Conservation (phyloP, 92 coral and sea anemone species). For the Micromussa lordhowensis region DNA sequence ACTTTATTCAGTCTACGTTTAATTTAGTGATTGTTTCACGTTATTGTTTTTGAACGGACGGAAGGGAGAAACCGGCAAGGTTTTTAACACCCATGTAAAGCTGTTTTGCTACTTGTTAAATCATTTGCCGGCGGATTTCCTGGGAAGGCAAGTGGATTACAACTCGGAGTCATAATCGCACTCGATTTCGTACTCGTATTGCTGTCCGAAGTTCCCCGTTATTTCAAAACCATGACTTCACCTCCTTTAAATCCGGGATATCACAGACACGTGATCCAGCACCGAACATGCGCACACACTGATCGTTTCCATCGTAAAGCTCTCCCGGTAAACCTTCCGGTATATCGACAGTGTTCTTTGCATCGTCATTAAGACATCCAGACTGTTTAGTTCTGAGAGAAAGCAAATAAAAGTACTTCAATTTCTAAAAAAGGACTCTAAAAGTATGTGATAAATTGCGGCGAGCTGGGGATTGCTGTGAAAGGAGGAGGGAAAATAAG, state of each 20-base stretch:
- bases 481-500: too few relatives aligned
- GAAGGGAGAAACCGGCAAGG: too few relatives aligned
- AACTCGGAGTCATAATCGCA: neutral
- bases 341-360: neutral
- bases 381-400: slow-evolving; percentile 22
- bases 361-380: slow-evolving; percentile 29
- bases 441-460: neutral
- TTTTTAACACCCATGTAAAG: too few relatives aligned
- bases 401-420: neutral
- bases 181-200: too few relatives aligned
- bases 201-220: neutral
- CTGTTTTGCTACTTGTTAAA: too few relatives aligned
- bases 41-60: too few relatives aligned
- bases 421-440: neutral
- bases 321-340: slow-evolving; percentile 31
- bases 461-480: neutral
- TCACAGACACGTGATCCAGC: slow-evolving; percentile 37
- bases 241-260: slow-evolving; percentile 29
- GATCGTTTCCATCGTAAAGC: slow-evolving; percentile 33
- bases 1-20: too few relatives aligned
- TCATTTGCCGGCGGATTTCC: too few relatives aligned
- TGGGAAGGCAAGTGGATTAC: too few relatives aligned
- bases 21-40: too few relatives aligned
- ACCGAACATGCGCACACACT: slow-evolving; percentile 60
- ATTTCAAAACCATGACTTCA: neutral